Percentiles rank a stretch among this genome's conserved stretches.
Conservation (phyloP, 2,113 vertebrate species). For the Xenus cinereus region DNA sequence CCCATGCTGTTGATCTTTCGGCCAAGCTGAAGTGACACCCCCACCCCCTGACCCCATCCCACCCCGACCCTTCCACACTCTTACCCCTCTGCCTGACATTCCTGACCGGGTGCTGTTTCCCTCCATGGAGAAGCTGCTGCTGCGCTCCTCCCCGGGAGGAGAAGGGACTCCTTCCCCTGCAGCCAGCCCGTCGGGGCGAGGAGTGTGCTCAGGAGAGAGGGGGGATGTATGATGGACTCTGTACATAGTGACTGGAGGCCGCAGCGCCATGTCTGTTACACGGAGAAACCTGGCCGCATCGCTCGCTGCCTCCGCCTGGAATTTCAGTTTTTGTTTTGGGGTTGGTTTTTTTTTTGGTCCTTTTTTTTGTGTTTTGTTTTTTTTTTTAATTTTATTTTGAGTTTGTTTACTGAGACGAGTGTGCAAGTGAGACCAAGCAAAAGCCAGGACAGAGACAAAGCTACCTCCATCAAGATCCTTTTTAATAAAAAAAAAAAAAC, state of each 20-base stretch:
- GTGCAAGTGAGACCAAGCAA: constrained; percentile 69
- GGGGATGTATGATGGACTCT: constrained; percentile 61
- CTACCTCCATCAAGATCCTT: constrained; percentile 86
- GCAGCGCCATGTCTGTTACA: constrained; percentile 76
- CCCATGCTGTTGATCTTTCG: constrained; percentile 38
- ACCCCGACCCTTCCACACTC: constrained; percentile 16
- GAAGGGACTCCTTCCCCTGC: constrained; percentile 35
- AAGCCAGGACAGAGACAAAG: constrained; percentile 82
- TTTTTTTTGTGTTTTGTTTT: not conserved
- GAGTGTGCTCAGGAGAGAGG: constrained; percentile 67
- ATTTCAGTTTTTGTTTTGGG: constrained; percentile 47
- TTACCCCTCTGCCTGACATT: constrained; percentile 69
- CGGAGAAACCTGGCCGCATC: constrained; percentile 69
- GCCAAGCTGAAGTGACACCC: constrained; percentile 70
- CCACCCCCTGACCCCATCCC: not conserved
- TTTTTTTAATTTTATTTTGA: constrained; percentile 76
- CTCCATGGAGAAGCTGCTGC: constrained; percentile 60
- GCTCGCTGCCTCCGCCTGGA: constrained; percentile 72
- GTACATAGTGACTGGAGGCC: constrained; percentile 75
- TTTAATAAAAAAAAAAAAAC: constrained; percentile 78
- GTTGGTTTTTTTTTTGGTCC: too few species aligned
- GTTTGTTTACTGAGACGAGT: constrained; percentile 76
- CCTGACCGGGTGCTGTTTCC: constrained; percentile 63
- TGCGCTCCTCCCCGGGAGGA: constrained; percentile 22
- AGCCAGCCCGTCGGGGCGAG: constrained; percentile 68